Percentiles rank a stretch among this genome's conserved stretches.
Conservation (phyloP, 2,113 vertebrate species). For the Chaetura pelagica region DNA sequence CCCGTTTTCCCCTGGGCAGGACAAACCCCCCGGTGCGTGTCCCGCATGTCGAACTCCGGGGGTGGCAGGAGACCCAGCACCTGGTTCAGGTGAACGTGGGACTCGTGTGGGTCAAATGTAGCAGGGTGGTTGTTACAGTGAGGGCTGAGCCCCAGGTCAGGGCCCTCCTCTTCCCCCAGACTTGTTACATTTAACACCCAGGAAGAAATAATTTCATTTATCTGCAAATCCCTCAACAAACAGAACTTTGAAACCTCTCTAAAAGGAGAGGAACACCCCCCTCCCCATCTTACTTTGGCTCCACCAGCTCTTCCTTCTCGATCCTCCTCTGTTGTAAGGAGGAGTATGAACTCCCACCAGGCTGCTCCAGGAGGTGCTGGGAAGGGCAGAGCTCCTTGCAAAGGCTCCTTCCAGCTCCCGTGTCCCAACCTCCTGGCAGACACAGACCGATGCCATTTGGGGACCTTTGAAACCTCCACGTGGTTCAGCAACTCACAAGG, state of each 20-base stretch:
- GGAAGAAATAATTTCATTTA: not conserved
- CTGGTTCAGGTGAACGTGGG: accelerated
- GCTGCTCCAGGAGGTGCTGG: not conserved
- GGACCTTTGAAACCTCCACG: not conserved
- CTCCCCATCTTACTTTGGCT: not conserved
- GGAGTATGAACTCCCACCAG: no score
- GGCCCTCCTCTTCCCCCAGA: no score
- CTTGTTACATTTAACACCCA: accelerated
- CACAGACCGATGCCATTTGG: accelerated
- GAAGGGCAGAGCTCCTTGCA: accelerated
- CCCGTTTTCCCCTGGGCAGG: no score
- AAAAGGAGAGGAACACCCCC: accelerated
- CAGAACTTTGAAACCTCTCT: accelerated
- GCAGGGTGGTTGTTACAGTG: no score
- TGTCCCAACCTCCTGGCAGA: not conserved
- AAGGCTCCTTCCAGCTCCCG: not conserved
- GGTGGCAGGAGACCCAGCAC: no score
- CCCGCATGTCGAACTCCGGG: no score
- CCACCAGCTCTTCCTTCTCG: no score
- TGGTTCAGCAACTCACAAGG: not conserved
- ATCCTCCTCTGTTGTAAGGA: not conserved
- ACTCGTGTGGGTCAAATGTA: accelerated
- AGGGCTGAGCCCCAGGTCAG: no score
- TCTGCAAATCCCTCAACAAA: not conserved
- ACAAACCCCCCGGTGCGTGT: no score